Evolutionary conservation across 2,888 invertebrate genomes (phyloP), one percentile per base, ranked within the genome.

Genomic region (Clostera curtula): DNA sequence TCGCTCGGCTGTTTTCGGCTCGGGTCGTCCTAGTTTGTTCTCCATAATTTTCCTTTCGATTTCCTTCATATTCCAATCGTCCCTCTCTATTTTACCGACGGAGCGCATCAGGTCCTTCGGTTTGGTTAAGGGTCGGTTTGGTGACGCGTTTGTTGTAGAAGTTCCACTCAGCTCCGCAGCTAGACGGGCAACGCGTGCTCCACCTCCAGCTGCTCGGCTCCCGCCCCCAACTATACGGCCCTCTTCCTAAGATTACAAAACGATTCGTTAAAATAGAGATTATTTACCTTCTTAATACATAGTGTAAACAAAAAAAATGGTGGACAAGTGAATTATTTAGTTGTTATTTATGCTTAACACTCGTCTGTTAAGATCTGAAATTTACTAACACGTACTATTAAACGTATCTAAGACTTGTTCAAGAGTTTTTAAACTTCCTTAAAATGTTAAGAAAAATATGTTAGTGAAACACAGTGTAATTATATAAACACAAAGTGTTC

Each of bases 61-160:
- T 68, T 94, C 91, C 46, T 92, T 91, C 16, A 96, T 90, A 71
- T 96, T 95, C 95, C 96, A 96, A 69, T 96, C 96, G 31, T 89
- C 91, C 34, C 91, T 89, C 61, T 95, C 95, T 42, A 96, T 93
- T 76, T 93, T 93, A 27, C 95, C 95, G 35, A 96, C 94, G 21
- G 95, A 93, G 37, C 95, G 87, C 70, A 93, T 85, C 36, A 96
- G 83, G 72, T 95, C 95, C 69, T 91, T 93, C 1, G 94, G 95
- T 64, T 95, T 95, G 8, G 68, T 40, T 4, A 29, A 58, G 1
- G 70, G 38, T 5, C 57, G 52, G 47, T 92, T 92, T 11, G 90
- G 88, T 0, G 85, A 70, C 1, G 87, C 73, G 24, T 76, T 72
- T 5, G 76, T 70, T 2, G 84, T 79, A 3, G n/a, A n/a, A n/a